Base-by-base conservation (phyloP, 1,140 invertebrate genomes). In the Drosophila azteca region DNA sequence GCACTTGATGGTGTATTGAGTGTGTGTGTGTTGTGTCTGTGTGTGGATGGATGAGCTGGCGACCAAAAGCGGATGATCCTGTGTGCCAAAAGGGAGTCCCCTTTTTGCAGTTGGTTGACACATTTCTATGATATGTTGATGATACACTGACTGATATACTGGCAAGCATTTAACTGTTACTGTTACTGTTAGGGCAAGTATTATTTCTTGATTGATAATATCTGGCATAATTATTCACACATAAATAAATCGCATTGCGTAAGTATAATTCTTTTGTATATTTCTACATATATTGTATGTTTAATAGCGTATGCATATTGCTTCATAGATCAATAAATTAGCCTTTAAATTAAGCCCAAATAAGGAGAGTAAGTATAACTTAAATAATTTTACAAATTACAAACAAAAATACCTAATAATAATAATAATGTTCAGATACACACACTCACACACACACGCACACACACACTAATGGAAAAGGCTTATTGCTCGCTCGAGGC, bases 271-370 rank as follows among this genome's bases (percentile, higher is more conserved):
- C 20, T 48, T 50, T 24, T 59, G 49, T 43, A 29, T 20, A 60
- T 66, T 60, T 60, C 59, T 70, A 54, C 53, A 41, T 48, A 52
- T 65, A 50, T 53, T 44, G 44, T 48, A 52, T 62, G 46, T 61
- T 46, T 52, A 57, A 53, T 55, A 54, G n/a, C 50, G 41, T 73
- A 24, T 59, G 43, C 62, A 72, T 66, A 53, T 54, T 64, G 58
- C 53, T 65, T 62, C 29, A 60, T 77, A 69, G 77, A 49, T 74
- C 60, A 83, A 80, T 77, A 77, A 84, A 85, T 20, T 20, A 20
- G 17, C 17, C 17, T 20, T 20, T 20, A 20, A 20, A 20, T 72
- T 84, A 84, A 52, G 66, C 79, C 72, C 82, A 66, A 66, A 46
- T 74, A 73, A 63, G 53, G 65, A 66, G 52, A 84, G 65, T 60